Percentiles rank a stretch among this genome's conserved stretches.
Conservation (phyloP, 2,797 vertebrate genomes). For the Trachops cirrhosus region DNA sequence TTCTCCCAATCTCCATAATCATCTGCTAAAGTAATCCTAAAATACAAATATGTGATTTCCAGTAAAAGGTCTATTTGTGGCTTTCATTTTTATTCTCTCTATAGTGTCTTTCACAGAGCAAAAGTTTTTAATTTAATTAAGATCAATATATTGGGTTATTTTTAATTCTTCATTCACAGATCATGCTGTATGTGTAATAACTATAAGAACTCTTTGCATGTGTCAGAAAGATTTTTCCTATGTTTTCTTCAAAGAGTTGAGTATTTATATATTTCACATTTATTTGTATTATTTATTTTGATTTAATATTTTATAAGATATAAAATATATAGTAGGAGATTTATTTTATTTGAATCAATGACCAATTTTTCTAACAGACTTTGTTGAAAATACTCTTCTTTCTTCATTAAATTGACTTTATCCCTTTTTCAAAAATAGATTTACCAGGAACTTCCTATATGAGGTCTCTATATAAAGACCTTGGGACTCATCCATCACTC, state of each 20-base stretch:
- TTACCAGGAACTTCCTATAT: background rate
- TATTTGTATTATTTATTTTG: background rate
- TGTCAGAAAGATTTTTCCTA: background rate
- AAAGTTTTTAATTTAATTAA: background rate
- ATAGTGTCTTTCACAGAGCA: background rate
- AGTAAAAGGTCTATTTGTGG: background rate
- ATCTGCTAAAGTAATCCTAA: background rate
- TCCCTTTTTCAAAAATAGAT: background rate
- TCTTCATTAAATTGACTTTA: background rate
- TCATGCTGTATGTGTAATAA: background rate
- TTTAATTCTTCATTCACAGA: background rate
- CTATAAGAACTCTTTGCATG: background rate
- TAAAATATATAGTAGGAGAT: background rate
- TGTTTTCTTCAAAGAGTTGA: background rate
- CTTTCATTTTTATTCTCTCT: background rate
- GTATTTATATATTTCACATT: background rate
- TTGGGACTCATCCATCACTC: background rate
- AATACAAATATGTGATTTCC: background rate
- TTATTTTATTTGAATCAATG: background rate
- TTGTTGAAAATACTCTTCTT: background rate
- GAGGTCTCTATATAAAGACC: background rate
- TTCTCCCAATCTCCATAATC: background rate
- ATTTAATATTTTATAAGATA: background rate
- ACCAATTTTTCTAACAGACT: background rate
- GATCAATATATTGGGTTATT: background rate